These are phyloP conservation scores for Abscondita cerata DNA, from an alignment of 2,888 invertebrate genomes.

Conservation along the genomic window DNA sequence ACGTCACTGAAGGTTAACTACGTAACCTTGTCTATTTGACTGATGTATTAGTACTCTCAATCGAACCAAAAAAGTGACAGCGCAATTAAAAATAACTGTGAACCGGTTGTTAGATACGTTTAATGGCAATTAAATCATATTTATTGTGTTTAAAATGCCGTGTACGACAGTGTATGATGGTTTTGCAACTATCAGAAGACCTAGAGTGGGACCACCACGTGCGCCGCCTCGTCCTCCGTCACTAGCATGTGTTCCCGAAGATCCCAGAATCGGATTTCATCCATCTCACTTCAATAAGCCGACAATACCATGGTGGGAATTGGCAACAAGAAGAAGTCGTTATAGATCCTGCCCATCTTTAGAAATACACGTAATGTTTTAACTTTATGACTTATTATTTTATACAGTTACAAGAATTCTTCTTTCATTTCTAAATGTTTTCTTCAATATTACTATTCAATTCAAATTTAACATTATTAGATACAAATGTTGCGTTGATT, in stretches of 20 bases:
- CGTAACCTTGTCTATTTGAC: no score
- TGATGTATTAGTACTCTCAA: no score
- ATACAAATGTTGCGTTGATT: no score
- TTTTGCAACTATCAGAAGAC: slow-evolving; percentile 83
- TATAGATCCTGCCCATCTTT: slow-evolving; percentile 84
- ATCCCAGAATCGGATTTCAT: slow-evolving; percentile 73
- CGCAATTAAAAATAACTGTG: no score
- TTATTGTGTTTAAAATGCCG: slow-evolving; percentile 41
- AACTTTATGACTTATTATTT: background rate
- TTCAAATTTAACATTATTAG: no score
- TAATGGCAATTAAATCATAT: background rate
- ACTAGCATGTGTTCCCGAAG: slow-evolving; percentile 60
- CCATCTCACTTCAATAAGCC: slow-evolving; percentile 71
- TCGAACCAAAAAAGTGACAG: no score
- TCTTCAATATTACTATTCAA: no score
- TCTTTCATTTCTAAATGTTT: background rate
- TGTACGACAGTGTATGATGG: slow-evolving; percentile 78
- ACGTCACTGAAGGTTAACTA: no score
- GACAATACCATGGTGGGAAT: slow-evolving; percentile 87
- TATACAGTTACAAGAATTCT: slow-evolving; percentile 4
- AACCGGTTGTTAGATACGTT: background rate
- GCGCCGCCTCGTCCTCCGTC: slow-evolving; percentile 55
- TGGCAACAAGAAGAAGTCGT: slow-evolving; percentile 77
- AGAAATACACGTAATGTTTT: slow-evolving; percentile 64
- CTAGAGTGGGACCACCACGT: slow-evolving; percentile 56